Evolutionary conservation across 2,113 vertebrate species (phyloP), one percentile per base, ranked within the genome.

Genomic region (Polypterus bichir): DNA sequence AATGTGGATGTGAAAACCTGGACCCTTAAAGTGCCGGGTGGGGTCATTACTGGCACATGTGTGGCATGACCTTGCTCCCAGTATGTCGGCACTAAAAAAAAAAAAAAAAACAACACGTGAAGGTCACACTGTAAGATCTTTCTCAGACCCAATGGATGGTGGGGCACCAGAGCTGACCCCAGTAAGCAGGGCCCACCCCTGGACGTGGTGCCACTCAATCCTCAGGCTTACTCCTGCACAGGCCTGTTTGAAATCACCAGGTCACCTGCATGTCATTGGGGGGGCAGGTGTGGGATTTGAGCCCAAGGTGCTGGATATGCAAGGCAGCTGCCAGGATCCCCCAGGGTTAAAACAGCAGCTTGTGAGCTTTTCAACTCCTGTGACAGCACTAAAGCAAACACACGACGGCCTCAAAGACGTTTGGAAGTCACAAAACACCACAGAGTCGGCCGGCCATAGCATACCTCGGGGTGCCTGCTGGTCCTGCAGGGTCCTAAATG

Each of bases 401-500:
- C 49, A 68, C 59, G 68, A 63, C 66, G 44, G 44, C 59, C 9
- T 8, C 48, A 60, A 49, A 6, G 46, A 11, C 7, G 44, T 46
- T 67, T 51, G 68, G 47, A 51, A 44, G 11, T 27, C 4, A 64
- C 46, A 52, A 5, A 0, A 44, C 4, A 60, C 58, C n/a, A 44
- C 9, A 9, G n/a, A 27, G 5, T 10, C 6, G 44, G 57, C 11
- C 5, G 47, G 48, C 9, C 64, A 6, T 54, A 11, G 11, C 73
- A 56, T 83, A 88, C 84, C 86, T 84, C 78, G 80, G 46, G 71
- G 59, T 61, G 74, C 66, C 48, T 79, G 65, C 65, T 85, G 76
- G 75, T 86, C 76, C 76, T 76, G 77, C 68, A 87, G 72, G n/a
- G 67, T 65, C 47, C 77, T 76, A 65, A 81, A 84, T 51, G 78